Percentiles rank a stretch among this genome's conserved stretches.
phyloP scores from a whole-genome alignment of 1,140 invertebrate genomes.

The Piezodorus guildinii region DNA sequence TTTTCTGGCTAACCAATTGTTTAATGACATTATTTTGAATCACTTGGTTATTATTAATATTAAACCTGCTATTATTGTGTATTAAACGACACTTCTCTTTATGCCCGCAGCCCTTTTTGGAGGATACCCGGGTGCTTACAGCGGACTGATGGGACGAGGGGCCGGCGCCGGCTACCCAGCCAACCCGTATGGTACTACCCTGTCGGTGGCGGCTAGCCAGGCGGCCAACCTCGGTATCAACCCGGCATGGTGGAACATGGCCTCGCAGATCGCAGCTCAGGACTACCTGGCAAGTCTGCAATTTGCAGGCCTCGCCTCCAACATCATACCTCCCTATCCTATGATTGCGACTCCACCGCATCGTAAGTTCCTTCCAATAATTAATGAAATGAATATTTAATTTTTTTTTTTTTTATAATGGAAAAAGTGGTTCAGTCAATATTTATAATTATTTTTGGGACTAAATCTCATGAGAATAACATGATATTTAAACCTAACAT shows the following conservation, averaged over 20 bases:
- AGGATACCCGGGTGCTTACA: slow-evolving; percentile 22
- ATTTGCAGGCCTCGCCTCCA: slow-evolving; percentile 44
- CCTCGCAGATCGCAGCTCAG: slow-evolving; percentile 68
- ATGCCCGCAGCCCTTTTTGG: slow-evolving; percentile 24
- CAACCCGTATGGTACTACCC: slow-evolving; percentile 36
- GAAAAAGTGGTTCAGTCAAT: too few relatives aligned
- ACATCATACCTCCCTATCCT: slow-evolving; percentile 22
- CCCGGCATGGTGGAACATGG: slow-evolving; percentile 71
- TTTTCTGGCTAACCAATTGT: too few relatives aligned
- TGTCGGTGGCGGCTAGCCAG: slow-evolving; percentile 67
- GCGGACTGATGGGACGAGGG: slow-evolving; percentile 19
- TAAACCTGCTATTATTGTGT: too few relatives aligned
- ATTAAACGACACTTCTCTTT: too few relatives aligned
- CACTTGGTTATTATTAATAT: too few relatives aligned
- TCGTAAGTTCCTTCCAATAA: slow-evolving; percentile 7
- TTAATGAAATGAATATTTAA: too few relatives aligned
- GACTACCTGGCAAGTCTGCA: slow-evolving; percentile 70
- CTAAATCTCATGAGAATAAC: too few relatives aligned
- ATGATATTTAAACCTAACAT: too few relatives aligned
- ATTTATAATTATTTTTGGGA: too few relatives aligned
- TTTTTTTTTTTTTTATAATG: too few relatives aligned
- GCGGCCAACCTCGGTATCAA: slow-evolving; percentile 54
- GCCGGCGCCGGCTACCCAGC: slow-evolving; percentile 8
- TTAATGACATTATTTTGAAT: too few relatives aligned
- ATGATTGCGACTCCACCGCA: slow-evolving; percentile 16